These are phyloP conservation scores for Boloria selene DNA, from an alignment of 2,888 invertebrate genomes.

Conservation along the genomic window DNA sequence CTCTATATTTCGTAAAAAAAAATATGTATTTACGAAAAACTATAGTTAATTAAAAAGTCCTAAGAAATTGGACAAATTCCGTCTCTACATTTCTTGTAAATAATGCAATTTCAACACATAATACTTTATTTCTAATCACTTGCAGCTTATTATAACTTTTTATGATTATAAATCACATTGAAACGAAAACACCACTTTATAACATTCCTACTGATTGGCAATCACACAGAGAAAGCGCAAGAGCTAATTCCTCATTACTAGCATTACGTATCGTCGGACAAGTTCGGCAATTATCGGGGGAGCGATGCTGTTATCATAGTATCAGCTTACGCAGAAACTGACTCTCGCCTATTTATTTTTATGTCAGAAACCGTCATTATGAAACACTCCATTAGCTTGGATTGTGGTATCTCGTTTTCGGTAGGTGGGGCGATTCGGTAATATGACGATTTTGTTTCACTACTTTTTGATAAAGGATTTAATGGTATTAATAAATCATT, in stretches of 20 bases:
- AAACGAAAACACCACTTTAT: neutral
- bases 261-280: constrained; percentile 57
- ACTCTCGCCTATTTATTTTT: constrained; percentile 83
- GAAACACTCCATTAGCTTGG: constrained; percentile 83
- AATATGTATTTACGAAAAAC: no score
- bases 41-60: no score
- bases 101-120: neutral
- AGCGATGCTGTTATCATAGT: constrained; percentile 82
- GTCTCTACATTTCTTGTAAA: no score
- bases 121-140: neutral
- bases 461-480: constrained; percentile 35
- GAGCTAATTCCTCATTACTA: constrained; percentile 68
- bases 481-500: constrained; percentile 25
- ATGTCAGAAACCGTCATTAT: constrained; percentile 83
- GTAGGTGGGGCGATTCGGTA: constrained; percentile 75
- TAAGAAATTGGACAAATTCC: no score
- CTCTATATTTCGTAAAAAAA: no score
- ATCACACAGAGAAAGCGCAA: constrained; percentile 65
- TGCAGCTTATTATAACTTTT: neutral
- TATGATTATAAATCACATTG: constrained; percentile 5
- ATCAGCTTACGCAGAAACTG: constrained; percentile 83
- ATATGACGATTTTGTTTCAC: constrained; percentile 50
- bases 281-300: constrained; percentile 81
- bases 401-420: constrained; percentile 80
- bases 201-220: constrained; percentile 33